These are phyloP conservation scores for Lordiphosa clarofinis DNA, from an alignment of 1,140 invertebrate genomes.

Conservation along the genomic window DNA sequence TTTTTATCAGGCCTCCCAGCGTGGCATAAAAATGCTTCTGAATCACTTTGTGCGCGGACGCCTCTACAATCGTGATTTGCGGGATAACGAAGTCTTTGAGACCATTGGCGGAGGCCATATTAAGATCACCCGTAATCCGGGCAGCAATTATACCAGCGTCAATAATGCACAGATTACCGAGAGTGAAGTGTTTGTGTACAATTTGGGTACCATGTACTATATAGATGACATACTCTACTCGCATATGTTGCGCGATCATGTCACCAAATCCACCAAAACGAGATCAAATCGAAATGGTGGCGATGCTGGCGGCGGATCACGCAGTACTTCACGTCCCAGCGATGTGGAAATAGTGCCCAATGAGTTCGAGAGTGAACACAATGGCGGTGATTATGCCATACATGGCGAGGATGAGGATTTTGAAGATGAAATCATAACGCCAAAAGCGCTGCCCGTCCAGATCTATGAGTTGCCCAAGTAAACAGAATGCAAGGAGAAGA, in stretches of 20 bases:
- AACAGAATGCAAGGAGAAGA: neutral
- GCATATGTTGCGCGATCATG: conserved; percentile 73
- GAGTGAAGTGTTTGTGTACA: conserved; percentile 83
- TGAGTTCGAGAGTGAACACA: conserved; percentile 73
- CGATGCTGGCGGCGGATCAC: conserved; percentile 48
- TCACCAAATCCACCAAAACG: conserved; percentile 59
- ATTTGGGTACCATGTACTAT: conserved; percentile 84
- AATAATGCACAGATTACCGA: conserved; percentile 82
- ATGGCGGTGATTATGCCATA: conserved; percentile 69
- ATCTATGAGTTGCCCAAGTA: conserved; percentile 78
- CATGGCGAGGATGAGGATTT: conserved; percentile 75
- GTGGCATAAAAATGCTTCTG: conserved; percentile 82
- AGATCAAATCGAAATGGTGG: conserved; percentile 60
- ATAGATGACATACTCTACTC: conserved; percentile 82
- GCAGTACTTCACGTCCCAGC: conserved; percentile 52
- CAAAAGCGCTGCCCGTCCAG: conserved; percentile 78
- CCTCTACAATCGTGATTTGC: conserved; percentile 82
- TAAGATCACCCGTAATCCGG: conserved; percentile 80
- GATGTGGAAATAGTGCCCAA: conserved; percentile 80
- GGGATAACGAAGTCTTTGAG: conserved; percentile 80
- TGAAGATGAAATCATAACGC: conserved; percentile 79
- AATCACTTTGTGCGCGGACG: conserved; percentile 84
- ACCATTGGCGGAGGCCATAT: conserved; percentile 82
- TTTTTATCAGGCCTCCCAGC: conserved; percentile 77
- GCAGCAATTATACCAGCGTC: conserved; percentile 80